These are phyloP conservation scores for Oreortyx pictus DNA, from an alignment of 2,797 vertebrate species.

Conservation along the genomic window DNA sequence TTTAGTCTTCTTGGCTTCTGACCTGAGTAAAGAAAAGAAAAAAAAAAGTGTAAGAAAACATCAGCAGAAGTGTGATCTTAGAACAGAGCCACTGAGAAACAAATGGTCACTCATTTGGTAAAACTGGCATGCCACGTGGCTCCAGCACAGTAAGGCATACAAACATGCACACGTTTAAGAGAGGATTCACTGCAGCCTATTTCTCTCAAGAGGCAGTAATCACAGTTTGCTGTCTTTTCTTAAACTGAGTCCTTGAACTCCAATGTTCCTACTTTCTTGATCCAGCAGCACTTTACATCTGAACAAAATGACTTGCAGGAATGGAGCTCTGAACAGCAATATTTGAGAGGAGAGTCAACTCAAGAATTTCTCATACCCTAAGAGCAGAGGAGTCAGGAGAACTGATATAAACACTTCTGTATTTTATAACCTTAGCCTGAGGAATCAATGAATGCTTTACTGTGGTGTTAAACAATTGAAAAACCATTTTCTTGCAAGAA, in stretches of 20 bases:
- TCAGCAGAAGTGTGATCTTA: neutral
- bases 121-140: neutral
- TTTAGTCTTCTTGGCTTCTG: conserved; percentile 98
- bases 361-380: neutral
- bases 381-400: neutral
- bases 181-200: neutral
- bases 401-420: neutral
- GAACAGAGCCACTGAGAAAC: neutral
- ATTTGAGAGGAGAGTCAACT: neutral
- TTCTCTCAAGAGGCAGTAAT: neutral
- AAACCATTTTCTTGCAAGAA: neutral
- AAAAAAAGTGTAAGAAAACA: neutral
- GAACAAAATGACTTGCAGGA: neutral
- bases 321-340: neutral
- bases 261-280: neutral
- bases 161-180: neutral
- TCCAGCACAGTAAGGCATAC: neutral
- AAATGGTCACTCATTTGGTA: neutral
- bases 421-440: neutral
- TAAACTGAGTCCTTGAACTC: neutral
- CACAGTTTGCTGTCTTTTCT: neutral
- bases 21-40: conserved; percentile 78
- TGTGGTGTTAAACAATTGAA: neutral
- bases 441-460: conserved; percentile 3
- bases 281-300: neutral